Percentiles rank a stretch among this genome's conserved stretches.
These are phyloP conservation scores for Notothenia coriiceps DNA, from an alignment of 2,113 vertebrate genomes.

Conservation along the genomic window DNA sequence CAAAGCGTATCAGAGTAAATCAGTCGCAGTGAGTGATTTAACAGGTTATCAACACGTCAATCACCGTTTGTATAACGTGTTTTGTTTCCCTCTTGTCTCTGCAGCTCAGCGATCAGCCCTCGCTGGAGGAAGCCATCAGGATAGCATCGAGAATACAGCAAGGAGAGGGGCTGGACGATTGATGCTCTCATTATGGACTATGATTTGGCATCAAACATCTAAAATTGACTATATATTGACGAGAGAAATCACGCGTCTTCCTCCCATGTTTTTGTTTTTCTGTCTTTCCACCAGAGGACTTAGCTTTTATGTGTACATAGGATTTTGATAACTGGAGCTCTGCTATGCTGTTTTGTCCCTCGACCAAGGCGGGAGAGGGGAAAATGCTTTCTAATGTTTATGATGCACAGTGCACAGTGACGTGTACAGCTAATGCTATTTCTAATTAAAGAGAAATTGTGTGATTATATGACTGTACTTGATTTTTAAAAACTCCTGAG, in stretches of 20 bases:
- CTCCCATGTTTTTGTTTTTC: constrained; percentile 35
- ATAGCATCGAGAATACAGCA: constrained; percentile 99
- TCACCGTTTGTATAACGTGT: neutral
- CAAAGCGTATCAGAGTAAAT: constrained; percentile 18
- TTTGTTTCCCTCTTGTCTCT: constrained; percentile 24
- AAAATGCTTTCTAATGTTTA: constrained; percentile 71
- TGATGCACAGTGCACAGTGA: constrained; percentile 69
- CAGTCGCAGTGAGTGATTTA: neutral
- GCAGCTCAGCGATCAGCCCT: constrained; percentile 96
- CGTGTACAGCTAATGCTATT: constrained; percentile 81
- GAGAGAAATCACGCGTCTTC: constrained; percentile 69
- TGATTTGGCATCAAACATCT: constrained; percentile 40
- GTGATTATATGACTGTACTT: constrained; percentile 4
- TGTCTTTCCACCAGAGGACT: constrained; percentile 48
- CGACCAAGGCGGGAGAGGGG: constrained; percentile 38
- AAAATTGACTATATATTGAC: constrained; percentile 40
- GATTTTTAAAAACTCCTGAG: neutral
- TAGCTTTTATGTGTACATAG: constrained; percentile 84
- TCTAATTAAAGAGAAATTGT: constrained; percentile 68
- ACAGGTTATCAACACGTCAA: constrained; percentile 1
- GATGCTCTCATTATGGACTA: constrained; percentile 70
- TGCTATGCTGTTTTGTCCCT: constrained; percentile 80
- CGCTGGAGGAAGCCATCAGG: constrained; percentile 98
- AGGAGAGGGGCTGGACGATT: constrained; percentile 97
- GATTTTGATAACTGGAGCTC: constrained; percentile 87